Percentiles rank a stretch among this genome's conserved stretches.
Evolutionary conservation across 2,888 invertebrate genomes (phyloP).

Genomic region (Himalopsyche tibetana): DNA sequence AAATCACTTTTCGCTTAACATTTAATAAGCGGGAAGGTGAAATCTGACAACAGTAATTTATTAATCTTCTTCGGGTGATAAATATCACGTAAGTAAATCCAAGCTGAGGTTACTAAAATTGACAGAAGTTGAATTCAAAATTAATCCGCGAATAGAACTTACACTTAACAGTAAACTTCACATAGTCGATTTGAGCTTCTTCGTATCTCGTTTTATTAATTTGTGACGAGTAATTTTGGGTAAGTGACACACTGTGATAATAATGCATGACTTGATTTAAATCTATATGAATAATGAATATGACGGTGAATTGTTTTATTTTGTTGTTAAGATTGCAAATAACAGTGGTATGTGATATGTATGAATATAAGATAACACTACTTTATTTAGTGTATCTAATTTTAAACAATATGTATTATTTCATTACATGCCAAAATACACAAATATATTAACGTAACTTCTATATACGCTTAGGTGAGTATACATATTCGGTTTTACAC

Average conservation of each 20-base stretch:
- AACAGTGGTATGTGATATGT: constrained; percentile 61
- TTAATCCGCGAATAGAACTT: neutral
- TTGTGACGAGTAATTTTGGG: neutral
- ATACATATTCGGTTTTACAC: constrained; percentile 1
- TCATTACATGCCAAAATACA: constrained; percentile 7
- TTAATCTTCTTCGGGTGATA: no score
- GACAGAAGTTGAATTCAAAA: neutral
- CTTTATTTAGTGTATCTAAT: constrained; percentile 42
- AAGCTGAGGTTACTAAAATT: neutral
- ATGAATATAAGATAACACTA: constrained; percentile 56
- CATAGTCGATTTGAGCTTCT: neutral
- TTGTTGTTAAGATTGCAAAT: constrained; percentile 45
- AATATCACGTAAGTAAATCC: no score
- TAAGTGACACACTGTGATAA: neutral
- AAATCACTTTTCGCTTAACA: neutral
- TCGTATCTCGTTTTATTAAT: neutral
- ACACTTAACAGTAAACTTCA: neutral
- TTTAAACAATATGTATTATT: constrained; percentile 36
- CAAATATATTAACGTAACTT: neutral
- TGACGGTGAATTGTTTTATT: constrained; percentile 12
- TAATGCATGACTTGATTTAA: constrained; percentile 17
- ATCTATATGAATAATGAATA: constrained; percentile 5
- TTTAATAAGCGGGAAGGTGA: neutral
- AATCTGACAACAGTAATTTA: no score
- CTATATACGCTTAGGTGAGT: constrained; percentile 9